Percentiles rank a stretch among this genome's conserved stretches.
phyloP scores from a whole-genome alignment of 2,113 vertebrate species.

The Brachirus orientalis region DNA sequence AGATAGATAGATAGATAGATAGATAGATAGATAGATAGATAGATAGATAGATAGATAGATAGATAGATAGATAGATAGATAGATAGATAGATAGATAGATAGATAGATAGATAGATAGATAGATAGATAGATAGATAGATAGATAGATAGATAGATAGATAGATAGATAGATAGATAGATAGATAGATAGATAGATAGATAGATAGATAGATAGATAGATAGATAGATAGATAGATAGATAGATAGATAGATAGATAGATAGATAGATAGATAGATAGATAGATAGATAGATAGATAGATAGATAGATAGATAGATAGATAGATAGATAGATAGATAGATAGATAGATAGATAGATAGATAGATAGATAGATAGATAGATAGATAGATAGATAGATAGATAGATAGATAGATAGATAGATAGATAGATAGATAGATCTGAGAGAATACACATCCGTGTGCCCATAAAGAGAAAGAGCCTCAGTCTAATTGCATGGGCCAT shows the following conservation, averaged over 20 bases:
- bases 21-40: slow-evolving; percentile 4
- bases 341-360: slow-evolving; percentile 3
- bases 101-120: no score
- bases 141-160: slow-evolving; percentile 2
- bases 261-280: background rate
- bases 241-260: no score
- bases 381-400: slow-evolving; percentile 2
- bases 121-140: slow-evolving; percentile 1
- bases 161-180: slow-evolving; percentile 2
- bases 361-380: slow-evolving; percentile 4
- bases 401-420: background rate
- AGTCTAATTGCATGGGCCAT: slow-evolving; percentile 72
- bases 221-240: slow-evolving; percentile 6
- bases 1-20: slow-evolving; percentile 4
- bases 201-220: background rate
- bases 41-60: background rate
- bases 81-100: slow-evolving; percentile 5
- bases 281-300: background rate
- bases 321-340: background rate
- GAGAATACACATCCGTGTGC: slow-evolving; percentile 20
- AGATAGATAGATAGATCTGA: background rate
- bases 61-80: background rate
- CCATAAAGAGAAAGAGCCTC: slow-evolving; percentile 57
- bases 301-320: slow-evolving; percentile 5
- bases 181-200: background rate